phyloP scores from a whole-genome alignment of 2,113 vertebrate genomes.

The Tetraodon nigroviridis region DNA sequence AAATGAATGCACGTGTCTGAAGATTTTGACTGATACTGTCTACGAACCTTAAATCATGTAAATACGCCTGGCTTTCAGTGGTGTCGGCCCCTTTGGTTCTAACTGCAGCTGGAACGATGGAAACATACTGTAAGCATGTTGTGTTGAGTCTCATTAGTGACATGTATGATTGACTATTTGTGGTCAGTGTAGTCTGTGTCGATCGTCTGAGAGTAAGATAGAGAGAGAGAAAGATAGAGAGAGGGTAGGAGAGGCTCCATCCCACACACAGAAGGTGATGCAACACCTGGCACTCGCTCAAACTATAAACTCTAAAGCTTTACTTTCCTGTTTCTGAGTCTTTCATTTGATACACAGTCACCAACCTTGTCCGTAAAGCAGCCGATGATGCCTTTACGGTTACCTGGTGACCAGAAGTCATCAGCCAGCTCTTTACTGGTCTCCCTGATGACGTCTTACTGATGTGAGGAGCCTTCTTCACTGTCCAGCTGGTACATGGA shows the following conservation, averaged over 20 bases:
- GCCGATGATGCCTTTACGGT: no score
- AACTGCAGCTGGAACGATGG: conserved; percentile 12
- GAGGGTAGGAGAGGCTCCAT: conserved; percentile 51
- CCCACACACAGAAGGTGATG: conserved; percentile 64
- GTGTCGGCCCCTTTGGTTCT: conserved; percentile 4
- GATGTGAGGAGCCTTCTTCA: no score
- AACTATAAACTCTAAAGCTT: conserved; percentile 36
- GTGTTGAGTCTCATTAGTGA: conserved; percentile 28
- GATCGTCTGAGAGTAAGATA: conserved; percentile 47
- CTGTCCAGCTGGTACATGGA: no score
- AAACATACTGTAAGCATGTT: conserved; percentile 9
- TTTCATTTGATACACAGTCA: conserved; percentile 9
- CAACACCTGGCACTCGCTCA: conserved; percentile 45
- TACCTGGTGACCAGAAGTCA: no score
- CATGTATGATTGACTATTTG: conserved; percentile 21
- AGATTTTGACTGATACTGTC: conserved; percentile 1
- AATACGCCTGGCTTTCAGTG: neutral
- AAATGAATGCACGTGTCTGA: neutral
- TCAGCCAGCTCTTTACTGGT: no score
- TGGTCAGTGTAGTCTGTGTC: conserved; percentile 33
- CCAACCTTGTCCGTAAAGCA: neutral
- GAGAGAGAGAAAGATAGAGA: conserved; percentile 3
- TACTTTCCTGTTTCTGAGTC: conserved; percentile 10
- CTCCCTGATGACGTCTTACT: no score
- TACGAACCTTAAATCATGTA: neutral